These are phyloP conservation scores for Podarcis lilfordi DNA, from an alignment of 2,797 vertebrate genomes.

Conservation along the genomic window DNA sequence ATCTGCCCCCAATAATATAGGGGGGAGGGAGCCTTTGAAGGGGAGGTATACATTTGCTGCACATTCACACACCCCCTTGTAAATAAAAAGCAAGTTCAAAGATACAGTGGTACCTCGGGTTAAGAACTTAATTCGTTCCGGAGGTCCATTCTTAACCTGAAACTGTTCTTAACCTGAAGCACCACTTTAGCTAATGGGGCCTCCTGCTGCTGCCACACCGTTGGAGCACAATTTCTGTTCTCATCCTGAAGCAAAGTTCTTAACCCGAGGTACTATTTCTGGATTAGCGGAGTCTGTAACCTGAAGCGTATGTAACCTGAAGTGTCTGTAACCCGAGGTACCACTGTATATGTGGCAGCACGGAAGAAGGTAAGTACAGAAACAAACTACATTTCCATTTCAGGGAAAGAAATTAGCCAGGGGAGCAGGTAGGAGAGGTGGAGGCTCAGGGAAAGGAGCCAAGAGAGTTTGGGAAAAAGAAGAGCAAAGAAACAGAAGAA, in stretches of 20 bases:
- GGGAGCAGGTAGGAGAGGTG: background rate
- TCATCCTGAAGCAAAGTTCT: too few species aligned
- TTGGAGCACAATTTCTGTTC: too few species aligned
- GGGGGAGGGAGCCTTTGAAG: background rate
- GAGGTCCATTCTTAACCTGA: too few species aligned
- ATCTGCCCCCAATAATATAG: background rate
- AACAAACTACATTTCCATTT: background rate
- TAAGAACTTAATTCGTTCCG: too few species aligned
- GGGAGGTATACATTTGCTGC: background rate
- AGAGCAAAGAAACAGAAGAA: background rate
- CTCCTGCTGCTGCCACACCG: too few species aligned
- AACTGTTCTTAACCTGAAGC: too few species aligned
- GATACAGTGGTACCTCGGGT: too few species aligned
- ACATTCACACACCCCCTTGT: background rate
- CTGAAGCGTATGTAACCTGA: too few species aligned
- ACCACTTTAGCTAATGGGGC: too few species aligned
- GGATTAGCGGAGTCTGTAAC: too few species aligned
- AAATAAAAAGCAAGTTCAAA: background rate
- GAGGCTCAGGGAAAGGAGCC: background rate
- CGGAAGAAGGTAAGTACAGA: background rate
- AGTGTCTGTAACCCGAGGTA: too few species aligned
- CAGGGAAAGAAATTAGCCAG: background rate
- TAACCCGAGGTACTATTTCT: too few species aligned
- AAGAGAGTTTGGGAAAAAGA: background rate
- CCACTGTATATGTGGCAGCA: background rate